Evolutionary conservation across 37 sponge, comb jelly and placozoan species (phyloP).

Genomic region (Corticium candelabrum): DNA sequence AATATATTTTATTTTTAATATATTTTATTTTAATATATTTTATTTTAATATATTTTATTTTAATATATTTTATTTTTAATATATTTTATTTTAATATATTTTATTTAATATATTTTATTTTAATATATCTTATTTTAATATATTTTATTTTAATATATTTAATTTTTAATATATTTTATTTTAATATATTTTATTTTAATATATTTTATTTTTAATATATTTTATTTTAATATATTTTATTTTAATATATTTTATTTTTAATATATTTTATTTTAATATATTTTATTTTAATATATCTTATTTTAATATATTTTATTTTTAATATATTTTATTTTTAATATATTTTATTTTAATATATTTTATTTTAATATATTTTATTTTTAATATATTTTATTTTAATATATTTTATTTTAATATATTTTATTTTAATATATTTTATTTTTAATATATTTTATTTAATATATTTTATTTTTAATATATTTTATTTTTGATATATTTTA

Average conservation of each 20-base stretch:
- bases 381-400: neutral
- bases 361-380: neutral
- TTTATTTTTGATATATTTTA: neutral
- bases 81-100: neutral
- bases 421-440: neutral
- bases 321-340: neutral
- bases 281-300: too few species aligned
- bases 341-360: neutral
- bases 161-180: neutral
- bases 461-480: neutral
- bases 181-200: neutral
- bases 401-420: neutral
- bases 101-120: neutral
- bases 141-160: neutral
- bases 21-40: neutral
- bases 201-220: neutral
- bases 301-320: neutral
- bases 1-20: neutral
- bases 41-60: neutral
- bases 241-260: neutral
- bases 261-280: neutral
- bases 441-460: neutral
- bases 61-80: neutral
- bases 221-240: neutral
- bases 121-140: neutral